Conservation (phyloP, 2,888 invertebrate genomes). For the Zygothrica quintamaculata region DNA sequence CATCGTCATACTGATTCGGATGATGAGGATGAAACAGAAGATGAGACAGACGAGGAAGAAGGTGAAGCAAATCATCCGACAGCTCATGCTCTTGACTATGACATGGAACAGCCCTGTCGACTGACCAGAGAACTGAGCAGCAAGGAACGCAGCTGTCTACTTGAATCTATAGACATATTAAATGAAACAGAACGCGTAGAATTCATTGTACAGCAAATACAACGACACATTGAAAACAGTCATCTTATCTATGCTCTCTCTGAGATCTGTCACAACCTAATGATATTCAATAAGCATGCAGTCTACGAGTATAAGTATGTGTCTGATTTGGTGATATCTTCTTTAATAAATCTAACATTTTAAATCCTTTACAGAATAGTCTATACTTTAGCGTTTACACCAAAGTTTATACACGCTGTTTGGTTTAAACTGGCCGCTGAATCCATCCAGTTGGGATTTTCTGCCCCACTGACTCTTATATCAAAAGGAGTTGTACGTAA, state of each 20-base stretch:
- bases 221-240: conserved; percentile 83
- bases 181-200: conserved; percentile 88
- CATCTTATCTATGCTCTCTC: conserved; percentile 89
- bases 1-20: conserved; percentile 78
- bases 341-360: not conserved
- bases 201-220: conserved; percentile 84
- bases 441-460: conserved; percentile 83
- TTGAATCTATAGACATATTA: conserved; percentile 86
- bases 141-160: conserved; percentile 77
- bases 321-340: too few relatives aligned
- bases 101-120: conserved; percentile 55
- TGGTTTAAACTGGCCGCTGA: conserved; percentile 87
- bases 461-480: conserved; percentile 83
- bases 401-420: conserved; percentile 90
- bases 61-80: conserved; percentile 48
- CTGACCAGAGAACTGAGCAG: conserved; percentile 55
- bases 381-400: conserved; percentile 92
- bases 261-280: conserved; percentile 92
- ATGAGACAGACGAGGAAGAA: conserved; percentile 66
- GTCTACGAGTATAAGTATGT: conserved; percentile 93
- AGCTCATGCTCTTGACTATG: conserved; percentile 50
- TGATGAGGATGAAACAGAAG: conserved; percentile 73
- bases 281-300: conserved; percentile 92
- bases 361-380: conserved; percentile 86
- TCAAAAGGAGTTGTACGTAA: conserved; percentile 85